Percentiles rank a stretch among this genome's conserved stretches.
phyloP scores from a whole-genome alignment of 2,113 vertebrate species.

The Noctilio leporinus region DNA sequence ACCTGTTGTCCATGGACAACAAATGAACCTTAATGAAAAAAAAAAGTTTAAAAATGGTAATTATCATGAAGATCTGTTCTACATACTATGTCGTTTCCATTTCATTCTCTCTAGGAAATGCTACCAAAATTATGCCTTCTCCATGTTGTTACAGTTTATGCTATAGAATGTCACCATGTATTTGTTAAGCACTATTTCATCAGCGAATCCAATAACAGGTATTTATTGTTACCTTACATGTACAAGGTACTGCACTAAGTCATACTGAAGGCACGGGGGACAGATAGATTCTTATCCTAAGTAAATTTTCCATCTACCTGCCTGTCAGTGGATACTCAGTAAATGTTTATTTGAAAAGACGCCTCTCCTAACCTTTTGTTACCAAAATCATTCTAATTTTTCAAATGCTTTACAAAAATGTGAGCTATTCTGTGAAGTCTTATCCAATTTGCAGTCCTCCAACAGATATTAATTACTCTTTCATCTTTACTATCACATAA shows the following conservation, averaged over 20 bases:
- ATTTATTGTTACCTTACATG: not conserved
- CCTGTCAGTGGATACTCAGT: not conserved
- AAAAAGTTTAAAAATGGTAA: not conserved
- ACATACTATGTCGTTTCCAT: not conserved
- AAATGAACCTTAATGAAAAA: not conserved
- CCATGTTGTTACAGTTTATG: not conserved
- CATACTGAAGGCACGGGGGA: not conserved
- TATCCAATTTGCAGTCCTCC: not conserved
- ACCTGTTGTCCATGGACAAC: no score
- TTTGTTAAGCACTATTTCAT: not conserved
- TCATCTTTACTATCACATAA: not conserved
- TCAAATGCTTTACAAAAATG: not conserved
- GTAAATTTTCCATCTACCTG: not conserved
- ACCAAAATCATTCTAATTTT: not conserved
- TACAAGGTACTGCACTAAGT: not conserved
- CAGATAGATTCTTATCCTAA: accelerated
- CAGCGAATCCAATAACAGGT: not conserved
- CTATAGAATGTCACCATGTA: not conserved
- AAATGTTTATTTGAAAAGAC: not conserved
- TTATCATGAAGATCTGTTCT: not conserved
- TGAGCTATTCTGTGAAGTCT: not conserved
- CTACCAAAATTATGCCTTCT: not conserved
- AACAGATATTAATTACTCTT: not conserved
- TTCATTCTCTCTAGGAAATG: not conserved
- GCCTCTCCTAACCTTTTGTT: not conserved